phyloP scores from a whole-genome alignment of 92 coral and sea anemone species.

The Diadumene lineata region DNA sequence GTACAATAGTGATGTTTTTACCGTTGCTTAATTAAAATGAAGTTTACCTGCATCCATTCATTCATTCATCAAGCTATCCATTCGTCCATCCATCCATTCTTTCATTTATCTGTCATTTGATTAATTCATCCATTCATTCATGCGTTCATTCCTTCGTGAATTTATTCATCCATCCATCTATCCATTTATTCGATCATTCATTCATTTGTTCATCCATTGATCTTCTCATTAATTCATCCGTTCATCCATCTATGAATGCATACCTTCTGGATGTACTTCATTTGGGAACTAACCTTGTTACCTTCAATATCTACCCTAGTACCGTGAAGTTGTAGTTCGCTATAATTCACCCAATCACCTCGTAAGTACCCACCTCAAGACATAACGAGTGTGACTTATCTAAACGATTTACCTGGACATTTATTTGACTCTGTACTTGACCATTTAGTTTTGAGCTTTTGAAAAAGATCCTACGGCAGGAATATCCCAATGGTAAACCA shows the following conservation, averaged over 20 bases:
- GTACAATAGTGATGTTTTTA: too few species aligned
- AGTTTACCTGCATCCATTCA: background rate
- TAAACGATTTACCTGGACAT: too few species aligned
- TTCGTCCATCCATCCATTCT: background rate
- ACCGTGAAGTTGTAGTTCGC: constrained; percentile 18
- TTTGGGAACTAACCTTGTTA: constrained; percentile 5
- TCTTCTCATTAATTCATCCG: background rate
- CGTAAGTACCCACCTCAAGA: constrained; percentile 11
- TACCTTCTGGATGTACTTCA: background rate
- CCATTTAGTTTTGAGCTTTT: too few species aligned
- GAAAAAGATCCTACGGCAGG: too few species aligned
- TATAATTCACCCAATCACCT: constrained; percentile 15
- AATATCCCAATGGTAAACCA: too few species aligned
- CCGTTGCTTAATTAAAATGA: too few species aligned
- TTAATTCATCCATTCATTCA: too few species aligned
- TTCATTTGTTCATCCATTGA: background rate
- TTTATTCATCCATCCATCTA: constrained; percentile 1
- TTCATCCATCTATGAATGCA: background rate
- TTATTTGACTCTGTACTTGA: too few species aligned
- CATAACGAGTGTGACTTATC: background rate
- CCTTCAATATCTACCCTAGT: background rate
- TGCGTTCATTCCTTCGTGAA: too few species aligned
- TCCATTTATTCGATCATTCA: background rate
- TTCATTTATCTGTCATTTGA: too few species aligned
- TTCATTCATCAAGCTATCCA: background rate